These are phyloP conservation scores for Drosophila novamexicana DNA, from an alignment of 1,140 invertebrate genomes.

Conservation along the genomic window DNA sequence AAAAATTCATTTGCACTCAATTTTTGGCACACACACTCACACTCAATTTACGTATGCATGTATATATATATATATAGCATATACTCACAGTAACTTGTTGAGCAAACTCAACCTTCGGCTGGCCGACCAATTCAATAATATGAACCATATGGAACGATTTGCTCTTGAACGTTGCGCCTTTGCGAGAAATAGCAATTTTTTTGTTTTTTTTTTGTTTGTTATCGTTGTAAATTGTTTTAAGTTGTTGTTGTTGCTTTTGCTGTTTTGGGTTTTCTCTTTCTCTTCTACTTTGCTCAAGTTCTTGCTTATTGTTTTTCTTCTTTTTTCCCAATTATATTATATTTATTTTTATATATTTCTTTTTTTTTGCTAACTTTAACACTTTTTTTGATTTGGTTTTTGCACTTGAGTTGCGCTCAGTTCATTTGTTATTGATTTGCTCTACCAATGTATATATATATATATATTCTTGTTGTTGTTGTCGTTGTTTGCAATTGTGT, in stretches of 20 bases:
- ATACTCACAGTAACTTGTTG: slow-evolving; percentile 84
- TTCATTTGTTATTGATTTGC: slow-evolving; percentile 48
- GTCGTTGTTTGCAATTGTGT: slow-evolving; percentile 34
- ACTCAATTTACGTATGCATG: no score
- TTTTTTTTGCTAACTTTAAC: slow-evolving; percentile 14
- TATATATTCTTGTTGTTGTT: slow-evolving; percentile 20
- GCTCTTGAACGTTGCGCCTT: slow-evolving; percentile 77
- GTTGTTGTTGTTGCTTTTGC: slow-evolving; percentile 11
- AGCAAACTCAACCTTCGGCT: slow-evolving; percentile 84
- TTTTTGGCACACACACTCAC: slow-evolving; percentile 23
- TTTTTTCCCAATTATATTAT: slow-evolving; percentile 24
- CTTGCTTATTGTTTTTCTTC: slow-evolving; percentile 13
- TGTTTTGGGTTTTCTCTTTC: slow-evolving; percentile 21
- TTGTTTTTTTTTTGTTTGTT: background rate
- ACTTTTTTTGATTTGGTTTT: slow-evolving; percentile 17
- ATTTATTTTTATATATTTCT: slow-evolving; percentile 19
- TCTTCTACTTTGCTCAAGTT: slow-evolving; percentile 11
- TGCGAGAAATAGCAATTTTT: slow-evolving; percentile 72
- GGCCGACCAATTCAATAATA: slow-evolving; percentile 84
- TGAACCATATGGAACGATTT: slow-evolving; percentile 85
- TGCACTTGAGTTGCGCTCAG: slow-evolving; percentile 57
- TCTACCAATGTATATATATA: slow-evolving; percentile 30
- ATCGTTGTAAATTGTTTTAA: slow-evolving; percentile 43
- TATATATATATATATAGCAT: no score
- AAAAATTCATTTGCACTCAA: slow-evolving; percentile 61